Base-by-base conservation (phyloP, 2,797 vertebrate genomes). In the Salmo trutta region DNA sequence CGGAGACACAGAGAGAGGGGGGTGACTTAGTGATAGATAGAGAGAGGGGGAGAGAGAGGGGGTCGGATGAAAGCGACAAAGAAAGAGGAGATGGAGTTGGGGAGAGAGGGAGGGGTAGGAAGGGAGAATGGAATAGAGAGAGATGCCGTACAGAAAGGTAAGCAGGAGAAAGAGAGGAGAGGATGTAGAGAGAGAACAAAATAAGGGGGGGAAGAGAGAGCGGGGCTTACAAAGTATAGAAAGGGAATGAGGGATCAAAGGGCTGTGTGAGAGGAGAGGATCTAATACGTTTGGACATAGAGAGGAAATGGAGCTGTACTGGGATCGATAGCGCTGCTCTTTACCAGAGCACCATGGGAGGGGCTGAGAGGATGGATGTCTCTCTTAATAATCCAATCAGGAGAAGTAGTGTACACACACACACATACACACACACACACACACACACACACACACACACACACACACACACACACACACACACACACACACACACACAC, bases 281-380 rank as follows among this genome's bases (percentile, higher is more conserved):
- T 86, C 84, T 93, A 90, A 93, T 93, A 88, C 78, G 84, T 90
- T 92, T 91, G 88, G 91, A 93, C 92, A 85, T 77, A n/a, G 82
- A 84, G 84, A 88, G 93, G 91, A 94, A 93, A 93, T 88, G 82
- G 86, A 94, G 86, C 88, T 83, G 90, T 89, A 36, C 89, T 67
- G 52, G 69, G 88, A 94, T 95, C 93, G 73, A 94, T 95, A 93
- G 84, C 72, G 85, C 84, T 81, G 83, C 80, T 89, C 75, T 83
- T 88, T 87, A 88, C 84, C 81, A 82, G 78, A 52, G 77, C 82
- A 83, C 82, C 84, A 84, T 79, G 85, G 77, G 76, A 62, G 56
- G 83, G 79, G 84, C 83, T 91, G 85, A 84, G 79, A 87, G 88
- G 88, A 90, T 88, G 85, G 87, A 91, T 90, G 86, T 91, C 86